Evolutionary conservation across 2,797 vertebrate species (phyloP), one percentile per base, ranked within the genome.

Genomic region (Tapera naevia): DNA sequence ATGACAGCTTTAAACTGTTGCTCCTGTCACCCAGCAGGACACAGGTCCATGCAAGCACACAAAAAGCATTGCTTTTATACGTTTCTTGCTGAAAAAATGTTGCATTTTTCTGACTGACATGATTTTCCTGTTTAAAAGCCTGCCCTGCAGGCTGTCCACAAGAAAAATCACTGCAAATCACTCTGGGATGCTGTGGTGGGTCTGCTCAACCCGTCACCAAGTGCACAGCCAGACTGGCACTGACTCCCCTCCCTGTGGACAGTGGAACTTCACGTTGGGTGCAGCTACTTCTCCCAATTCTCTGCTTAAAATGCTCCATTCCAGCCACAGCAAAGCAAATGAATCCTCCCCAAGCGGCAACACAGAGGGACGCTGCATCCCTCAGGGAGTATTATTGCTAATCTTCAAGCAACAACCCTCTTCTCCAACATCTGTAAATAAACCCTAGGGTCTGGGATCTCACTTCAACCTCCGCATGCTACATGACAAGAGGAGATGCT

Each of bases 11-110:
- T 95, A 83, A 94, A 85, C 88, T 89, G 80, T 51, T 90, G 87
- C 65, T 89, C 69, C 89, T 80, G 83, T 88, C 93, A 92, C 83
- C 86, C 86, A 90, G 85, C 67, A 53, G 91, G 95, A 72, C 89
- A 30, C 64, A 9, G 57, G 53, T 64, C 62, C 22, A 13, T 3
- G 76, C 73, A 39, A 60, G 51, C 84, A 73, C 54, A 66, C 25
- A 56, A 9, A 92, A 76, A 82, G 5, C 54, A 18, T 41, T 66
- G 53, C 6, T 56, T 80, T 80, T 45, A 60, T 37, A 64, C 14
- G 0, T 39, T 71, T 78, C 32, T 39, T 8, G 33, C 32, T 28
- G 50, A 32, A 86, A n/a, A 69, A 86, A 62, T 0, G 6, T 73
- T 11, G 24, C 6, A 15, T 27, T 61, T 53, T 75, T 14, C 61